Evolutionary conservation across 2,797 vertebrate genomes (phyloP).

Genomic region (Pempheris klunzingeri): DNA sequence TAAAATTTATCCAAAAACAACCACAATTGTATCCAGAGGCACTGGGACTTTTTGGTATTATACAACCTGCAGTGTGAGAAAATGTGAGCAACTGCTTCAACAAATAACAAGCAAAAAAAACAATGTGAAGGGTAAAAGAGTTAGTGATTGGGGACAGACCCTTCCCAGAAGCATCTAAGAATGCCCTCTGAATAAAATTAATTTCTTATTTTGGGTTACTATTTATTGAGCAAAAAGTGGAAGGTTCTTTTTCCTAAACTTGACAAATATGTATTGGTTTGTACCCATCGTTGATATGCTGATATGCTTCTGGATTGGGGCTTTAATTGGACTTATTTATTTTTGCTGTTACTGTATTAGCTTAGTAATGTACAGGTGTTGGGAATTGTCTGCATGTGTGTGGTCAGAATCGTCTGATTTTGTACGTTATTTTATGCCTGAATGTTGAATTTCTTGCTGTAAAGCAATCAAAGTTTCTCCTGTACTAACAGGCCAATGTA

Average conservation of each 20-base stretch:
- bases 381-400: constrained; percentile 43
- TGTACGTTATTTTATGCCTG: constrained; percentile 35
- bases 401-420: constrained; percentile 14
- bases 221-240: not conserved
- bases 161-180: too few species aligned
- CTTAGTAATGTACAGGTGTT: constrained; percentile 7
- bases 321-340: constrained; percentile 44
- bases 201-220: not conserved
- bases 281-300: constrained; percentile 4
- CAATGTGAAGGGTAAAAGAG: not conserved
- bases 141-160: too few species aligned
- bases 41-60: not conserved
- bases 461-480: constrained; percentile 19
- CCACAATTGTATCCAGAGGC: not conserved
- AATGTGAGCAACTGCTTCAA: not conserved
- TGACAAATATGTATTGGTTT: not conserved
- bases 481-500: not conserved
- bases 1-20: not conserved
- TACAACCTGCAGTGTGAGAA: not conserved
- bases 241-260: not conserved
- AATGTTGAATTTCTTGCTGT: constrained; percentile 26
- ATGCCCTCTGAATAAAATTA: too few species aligned
- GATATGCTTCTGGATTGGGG: constrained; percentile 22
- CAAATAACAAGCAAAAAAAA: not conserved
- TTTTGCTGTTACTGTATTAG: not conserved